Evolutionary conservation across 64 coral and sea anemone species (phyloP), one percentile per base, ranked within the genome.

Genomic region (Acropora tenuis): DNA sequence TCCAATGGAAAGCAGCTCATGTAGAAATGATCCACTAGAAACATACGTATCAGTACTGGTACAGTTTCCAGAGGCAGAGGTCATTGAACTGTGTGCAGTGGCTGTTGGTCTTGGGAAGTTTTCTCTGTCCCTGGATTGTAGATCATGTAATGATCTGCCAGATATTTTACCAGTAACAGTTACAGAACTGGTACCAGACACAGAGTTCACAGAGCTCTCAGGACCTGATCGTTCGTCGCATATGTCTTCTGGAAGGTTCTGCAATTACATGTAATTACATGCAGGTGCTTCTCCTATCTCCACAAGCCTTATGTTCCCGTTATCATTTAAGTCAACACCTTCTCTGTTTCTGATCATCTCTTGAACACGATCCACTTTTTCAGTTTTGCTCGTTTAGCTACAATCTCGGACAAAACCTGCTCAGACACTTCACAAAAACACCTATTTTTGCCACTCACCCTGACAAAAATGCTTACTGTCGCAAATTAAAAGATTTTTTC

Each of bases 361-460:
- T 66, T 92, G 82, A 13, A 82, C 67, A 42, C 42, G 41, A 18
- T n/a, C 55, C 49, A 86, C n/a, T n/a, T 43, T 53, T 16, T 76
- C 50, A 92, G 46, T 73, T 53, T 92, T 74, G 90, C 82, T 78
- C 49, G 75, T 73, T 92, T 92, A 47, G 90, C 81, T n/a, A n/a
- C n/a, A n/a, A n/a, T n/a, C n/a, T n/a, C n/a, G n/a, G n/a, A n/a
- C n/a, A n/a, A n/a, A n/a, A n/a, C n/a, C n/a, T n/a, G n/a, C n/a
- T n/a, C n/a, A n/a, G n/a, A n/a, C n/a, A n/a, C n/a, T n/a, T n/a
- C n/a, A n/a, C n/a, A n/a, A n/a, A n/a, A n/a, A n/a, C n/a, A n/a
- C n/a, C n/a, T n/a, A n/a, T n/a, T n/a, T n/a, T n/a, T n/a, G n/a
- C n/a, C n/a, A n/a, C n/a, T n/a, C n/a, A n/a, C n/a, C n/a, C n/a